Conservation (phyloP, 1,140 invertebrate species). For the Coboldia fuscipes region DNA sequence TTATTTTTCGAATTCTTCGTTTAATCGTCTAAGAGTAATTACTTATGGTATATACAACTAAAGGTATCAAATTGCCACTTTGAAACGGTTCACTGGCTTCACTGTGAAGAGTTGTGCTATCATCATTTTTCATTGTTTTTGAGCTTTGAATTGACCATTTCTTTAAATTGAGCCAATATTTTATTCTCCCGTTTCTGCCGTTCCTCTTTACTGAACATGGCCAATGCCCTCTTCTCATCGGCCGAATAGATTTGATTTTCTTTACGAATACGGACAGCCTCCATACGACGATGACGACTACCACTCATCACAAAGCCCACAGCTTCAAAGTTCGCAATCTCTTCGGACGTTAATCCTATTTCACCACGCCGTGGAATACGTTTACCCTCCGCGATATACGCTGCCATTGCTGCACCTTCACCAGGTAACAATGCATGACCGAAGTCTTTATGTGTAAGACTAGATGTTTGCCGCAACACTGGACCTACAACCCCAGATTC, state of each 20-base stretch:
- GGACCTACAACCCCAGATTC: constrained; percentile 46
- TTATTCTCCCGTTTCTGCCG: constrained; percentile 87
- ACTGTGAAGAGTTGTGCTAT: too few species aligned
- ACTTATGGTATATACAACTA: too few species aligned
- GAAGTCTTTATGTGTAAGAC: constrained; percentile 55
- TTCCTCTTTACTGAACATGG: constrained; percentile 97
- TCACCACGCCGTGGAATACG: constrained; percentile 94
- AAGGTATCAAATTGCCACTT: too few species aligned
- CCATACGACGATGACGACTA: constrained; percentile 96
- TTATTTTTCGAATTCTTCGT: too few species aligned
- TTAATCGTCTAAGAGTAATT: too few species aligned
- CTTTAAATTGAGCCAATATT: constrained; percentile 86
- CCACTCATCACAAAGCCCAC: constrained; percentile 98
- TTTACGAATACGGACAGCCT: constrained; percentile 95
- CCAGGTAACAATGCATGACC: constrained; percentile 81
- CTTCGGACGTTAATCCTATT: constrained; percentile 90
- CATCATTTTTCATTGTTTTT: constrained; percentile 19
- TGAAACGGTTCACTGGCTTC: too few species aligned
- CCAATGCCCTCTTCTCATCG: constrained; percentile 93
- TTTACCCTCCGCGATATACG: constrained; percentile 96
- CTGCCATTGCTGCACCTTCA: constrained; percentile 94
- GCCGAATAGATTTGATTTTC: constrained; percentile 99
- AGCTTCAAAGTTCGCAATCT: constrained; percentile 86
- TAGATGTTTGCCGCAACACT: constrained; percentile 41
- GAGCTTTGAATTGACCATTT: constrained; percentile 61